These are phyloP conservation scores for Aporophyla lueneburgensis DNA, from an alignment of 2,888 invertebrate species.

Conservation along the genomic window DNA sequence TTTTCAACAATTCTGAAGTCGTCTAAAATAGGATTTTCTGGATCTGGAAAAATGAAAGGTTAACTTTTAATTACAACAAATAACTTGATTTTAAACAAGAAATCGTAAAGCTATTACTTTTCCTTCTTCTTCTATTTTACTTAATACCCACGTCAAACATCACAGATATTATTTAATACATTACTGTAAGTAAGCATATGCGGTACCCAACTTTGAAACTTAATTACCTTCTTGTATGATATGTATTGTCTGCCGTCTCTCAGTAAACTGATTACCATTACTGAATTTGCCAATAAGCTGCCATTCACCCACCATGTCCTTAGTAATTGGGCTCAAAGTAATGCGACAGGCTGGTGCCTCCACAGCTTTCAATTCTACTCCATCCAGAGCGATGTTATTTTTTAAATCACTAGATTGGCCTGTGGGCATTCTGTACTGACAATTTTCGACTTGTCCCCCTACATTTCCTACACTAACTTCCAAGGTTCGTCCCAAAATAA, in stretches of 20 bases:
- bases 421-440: slow-evolving; percentile 65
- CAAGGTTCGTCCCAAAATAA: slow-evolving; percentile 66
- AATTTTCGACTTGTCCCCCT: slow-evolving; percentile 65
- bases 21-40: slow-evolving; percentile 70
- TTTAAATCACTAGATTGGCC: slow-evolving; percentile 55
- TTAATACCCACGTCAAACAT: neutral
- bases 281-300: slow-evolving; percentile 74
- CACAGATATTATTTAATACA: neutral
- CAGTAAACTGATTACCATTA: slow-evolving; percentile 65
- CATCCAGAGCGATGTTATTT: slow-evolving; percentile 33
- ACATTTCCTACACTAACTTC: slow-evolving; percentile 58
- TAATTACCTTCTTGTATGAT: slow-evolving; percentile 74
- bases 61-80: neutral
- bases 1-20: slow-evolving; percentile 62
- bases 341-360: slow-evolving; percentile 62
- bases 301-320: slow-evolving; percentile 73
- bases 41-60: slow-evolving; percentile 65
- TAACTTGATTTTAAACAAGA: neutral
- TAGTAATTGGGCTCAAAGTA: slow-evolving; percentile 68
- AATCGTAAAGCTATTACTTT: no score
- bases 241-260: slow-evolving; percentile 65
- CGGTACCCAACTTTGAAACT: neutral
- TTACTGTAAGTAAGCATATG: no score
- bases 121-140: neutral
- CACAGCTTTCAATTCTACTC: slow-evolving; percentile 60